Percentiles rank a stretch among this genome's conserved stretches.
Conservation (phyloP, 2,888 invertebrate species). For the Cacoxenus indagator region DNA sequence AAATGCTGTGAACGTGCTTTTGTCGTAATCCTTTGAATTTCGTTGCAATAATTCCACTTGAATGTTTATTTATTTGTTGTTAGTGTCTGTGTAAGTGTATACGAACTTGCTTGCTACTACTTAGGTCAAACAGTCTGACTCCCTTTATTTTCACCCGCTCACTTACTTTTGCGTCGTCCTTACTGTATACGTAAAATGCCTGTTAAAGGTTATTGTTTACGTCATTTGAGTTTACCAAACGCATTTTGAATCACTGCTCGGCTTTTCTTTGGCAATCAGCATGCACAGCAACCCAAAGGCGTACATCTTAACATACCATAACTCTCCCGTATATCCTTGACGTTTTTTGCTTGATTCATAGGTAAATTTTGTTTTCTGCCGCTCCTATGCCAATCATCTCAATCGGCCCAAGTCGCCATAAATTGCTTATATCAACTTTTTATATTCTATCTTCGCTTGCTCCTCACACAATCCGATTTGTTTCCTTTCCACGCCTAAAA, state of each 20-base stretch:
- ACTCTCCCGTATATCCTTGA: not conserved
- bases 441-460: not conserved
- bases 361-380: not conserved
- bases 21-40: slow-evolving; percentile 63
- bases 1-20: slow-evolving; percentile 64
- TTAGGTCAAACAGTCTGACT: not conserved
- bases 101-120: slow-evolving; percentile 33
- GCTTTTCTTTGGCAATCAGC: not conserved
- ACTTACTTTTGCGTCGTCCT: slow-evolving; percentile 28
- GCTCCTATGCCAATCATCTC: not conserved
- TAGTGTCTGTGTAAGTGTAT: slow-evolving; percentile 39
- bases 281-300: not conserved
- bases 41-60: slow-evolving; percentile 64
- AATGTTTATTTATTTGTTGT: slow-evolving; percentile 55
- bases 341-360: not conserved
- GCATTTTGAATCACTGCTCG: slow-evolving; percentile 48
- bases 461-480: not conserved
- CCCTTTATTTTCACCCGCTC: slow-evolving; percentile 25
- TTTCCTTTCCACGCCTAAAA: not conserved
- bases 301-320: not conserved
- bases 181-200: slow-evolving; percentile 12
- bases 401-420: not conserved
- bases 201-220: slow-evolving; percentile 57
- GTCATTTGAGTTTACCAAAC: slow-evolving; percentile 41
- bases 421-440: slow-evolving; percentile 2